These are phyloP conservation scores for Microcebus lehilahytsara DNA, from an alignment of 2,113 vertebrate genomes.

Conservation along the genomic window DNA sequence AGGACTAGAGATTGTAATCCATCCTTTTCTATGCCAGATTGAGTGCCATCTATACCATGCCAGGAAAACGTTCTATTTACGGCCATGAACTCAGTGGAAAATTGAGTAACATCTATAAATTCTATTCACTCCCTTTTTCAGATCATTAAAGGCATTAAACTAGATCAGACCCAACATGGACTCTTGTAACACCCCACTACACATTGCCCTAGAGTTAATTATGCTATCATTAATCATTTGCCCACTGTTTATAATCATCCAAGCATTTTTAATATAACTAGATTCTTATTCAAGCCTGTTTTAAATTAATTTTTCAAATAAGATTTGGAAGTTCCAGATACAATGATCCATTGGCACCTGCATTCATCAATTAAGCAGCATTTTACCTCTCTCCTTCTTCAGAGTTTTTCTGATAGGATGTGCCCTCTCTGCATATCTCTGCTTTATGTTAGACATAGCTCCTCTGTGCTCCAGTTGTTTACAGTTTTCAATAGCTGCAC, in stretches of 20 bases:
- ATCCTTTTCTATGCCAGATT: conserved; percentile 66
- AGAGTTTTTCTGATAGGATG: background rate
- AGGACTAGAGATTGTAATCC: conserved; percentile 53
- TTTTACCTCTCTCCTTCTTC: background rate
- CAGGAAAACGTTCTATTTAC: conserved; percentile 58
- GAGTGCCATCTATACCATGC: conserved; percentile 45
- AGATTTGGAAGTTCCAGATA: conserved; percentile 27
- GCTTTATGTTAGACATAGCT: background rate
- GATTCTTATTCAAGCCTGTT: conserved; percentile 40
- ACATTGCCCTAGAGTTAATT: conserved; percentile 62
- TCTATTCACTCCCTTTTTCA: conserved; percentile 70
- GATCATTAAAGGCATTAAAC: conserved; percentile 71
- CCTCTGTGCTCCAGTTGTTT: background rate
- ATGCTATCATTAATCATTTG: conserved; percentile 57
- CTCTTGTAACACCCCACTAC: conserved; percentile 52
- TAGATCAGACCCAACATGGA: conserved; percentile 53
- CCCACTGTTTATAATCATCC: conserved; percentile 40
- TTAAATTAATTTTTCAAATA: conserved; percentile 63
- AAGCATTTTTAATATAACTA: conserved; percentile 51
- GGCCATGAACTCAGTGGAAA: conserved; percentile 65
- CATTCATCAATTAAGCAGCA: background rate
- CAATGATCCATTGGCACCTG: background rate
- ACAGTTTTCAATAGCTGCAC: background rate
- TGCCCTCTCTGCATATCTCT: background rate
- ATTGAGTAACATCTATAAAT: conserved; percentile 66